Evolutionary conservation across 2,113 vertebrate species (phyloP).

Genomic region (Chloropsis hardwickii): DNA sequence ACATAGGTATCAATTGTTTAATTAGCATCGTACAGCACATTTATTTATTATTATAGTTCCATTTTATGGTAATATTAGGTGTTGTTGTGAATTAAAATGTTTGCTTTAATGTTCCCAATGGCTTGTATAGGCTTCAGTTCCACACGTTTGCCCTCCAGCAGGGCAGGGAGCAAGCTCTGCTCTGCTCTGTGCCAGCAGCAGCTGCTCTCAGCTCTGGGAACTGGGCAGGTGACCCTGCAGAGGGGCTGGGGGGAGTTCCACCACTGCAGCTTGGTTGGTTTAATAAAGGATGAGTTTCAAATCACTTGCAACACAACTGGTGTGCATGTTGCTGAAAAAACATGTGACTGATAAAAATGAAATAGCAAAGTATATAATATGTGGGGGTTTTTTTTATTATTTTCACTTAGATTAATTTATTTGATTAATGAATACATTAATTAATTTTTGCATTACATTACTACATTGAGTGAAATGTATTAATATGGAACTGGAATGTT

Average conservation of each 20-base stretch:
- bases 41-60: neutral
- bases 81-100: neutral
- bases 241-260: neutral
- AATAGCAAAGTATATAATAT: neutral
- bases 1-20: neutral
- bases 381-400: accelerated
- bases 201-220: neutral
- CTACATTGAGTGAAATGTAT: neutral
- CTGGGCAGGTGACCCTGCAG: neutral
- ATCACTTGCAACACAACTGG: neutral
- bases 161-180: neutral
- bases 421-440: neutral
- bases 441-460: neutral
- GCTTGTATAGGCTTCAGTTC: neutral
- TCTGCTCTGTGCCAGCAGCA: neutral
- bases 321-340: neutral
- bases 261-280: neutral
- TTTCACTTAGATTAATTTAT: neutral
- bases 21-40: neutral
- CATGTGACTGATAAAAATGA: neutral
- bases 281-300: neutral
- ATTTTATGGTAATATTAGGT: neutral
- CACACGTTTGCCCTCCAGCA: neutral
- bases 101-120: neutral
- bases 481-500: neutral